Evolutionary conservation across 2,797 vertebrate species (phyloP), one percentile per base, ranked within the genome.

Genomic region (Dicrostonyx torquatus): DNA sequence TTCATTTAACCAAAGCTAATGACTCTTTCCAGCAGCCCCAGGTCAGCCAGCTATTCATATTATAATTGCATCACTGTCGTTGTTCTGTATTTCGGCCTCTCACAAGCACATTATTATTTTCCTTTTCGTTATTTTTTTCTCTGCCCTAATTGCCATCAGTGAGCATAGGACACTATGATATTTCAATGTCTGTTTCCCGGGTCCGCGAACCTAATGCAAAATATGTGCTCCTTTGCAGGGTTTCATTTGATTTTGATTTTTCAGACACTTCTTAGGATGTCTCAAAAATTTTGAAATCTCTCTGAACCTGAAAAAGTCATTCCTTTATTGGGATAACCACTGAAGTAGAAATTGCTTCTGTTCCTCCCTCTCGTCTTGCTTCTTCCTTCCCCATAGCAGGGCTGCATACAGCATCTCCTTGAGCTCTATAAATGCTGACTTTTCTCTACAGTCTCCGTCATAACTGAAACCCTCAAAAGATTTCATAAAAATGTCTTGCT

Each of bases 131-230:
- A 62, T 62, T 43, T 93, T 45, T 45, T 73, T 94, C 91, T 93
- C 43, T 93, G 58, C 43, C 50, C 66, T 60, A 88, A 93, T 3
- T 79, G 29, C 64, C 37, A n/a, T 45, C 88, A 86, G 58, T 60
- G 58, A 77, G 31, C 64, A 95, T 66, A 76, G 75, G 34, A 84
- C 55, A 48, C 87, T 89, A 64, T 89, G 68, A 62, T 43, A 53
- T 91, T 96, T 96, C 87, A 83, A 94, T 94, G 92, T 93, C 55
- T 90, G 64, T 94, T 94, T 91, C 58, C 15, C 37, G 31, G 88
- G 87, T 68, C 22, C 29, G 87, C 37, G 43, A 86, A 83, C 17
- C 37, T 50, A 77, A 5, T 45, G 26, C 48, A 87, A 87, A 87
- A 72, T 89, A 34, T 90, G 88, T 40, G 66, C 17, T 89, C 82